Conservation (phyloP, 2,797 vertebrate species). For the Danio aesculapii region DNA sequence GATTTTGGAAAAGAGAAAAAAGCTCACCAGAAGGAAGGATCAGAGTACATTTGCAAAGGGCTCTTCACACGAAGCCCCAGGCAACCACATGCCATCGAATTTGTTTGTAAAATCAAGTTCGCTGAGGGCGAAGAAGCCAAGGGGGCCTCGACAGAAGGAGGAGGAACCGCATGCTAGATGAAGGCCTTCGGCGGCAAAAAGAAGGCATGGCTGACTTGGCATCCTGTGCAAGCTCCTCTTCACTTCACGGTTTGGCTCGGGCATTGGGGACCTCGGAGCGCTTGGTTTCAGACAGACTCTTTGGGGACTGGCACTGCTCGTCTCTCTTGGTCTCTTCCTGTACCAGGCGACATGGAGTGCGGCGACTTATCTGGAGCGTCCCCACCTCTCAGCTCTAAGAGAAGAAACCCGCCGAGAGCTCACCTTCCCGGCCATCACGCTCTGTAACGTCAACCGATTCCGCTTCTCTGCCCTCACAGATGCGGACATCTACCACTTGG, state of each 20-base stretch:
- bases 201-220: conserved; percentile 80
- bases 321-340: conserved; percentile 90
- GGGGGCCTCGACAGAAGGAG: conserved; percentile 92
- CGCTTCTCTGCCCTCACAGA: conserved; percentile 96
- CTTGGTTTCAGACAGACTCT: conserved; percentile 90
- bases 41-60: conserved; percentile 66
- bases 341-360: conserved; percentile 93
- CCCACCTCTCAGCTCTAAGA: conserved; percentile 90
- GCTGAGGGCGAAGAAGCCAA: conserved; percentile 96
- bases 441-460: conserved; percentile 99
- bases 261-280: conserved; percentile 85
- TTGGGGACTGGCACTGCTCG: conserved; percentile 93
- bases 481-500: conserved; percentile 97
- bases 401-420: conserved; percentile 90
- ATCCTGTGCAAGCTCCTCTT: conserved; percentile 92
- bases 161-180: conserved; percentile 91
- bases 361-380: conserved; percentile 93
- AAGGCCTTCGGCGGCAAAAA: conserved; percentile 81
- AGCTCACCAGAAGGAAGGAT: conserved; percentile 64
- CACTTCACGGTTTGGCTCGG: conserved; percentile 95
- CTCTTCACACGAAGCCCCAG: conserved; percentile 79
- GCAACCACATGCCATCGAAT: conserved; percentile 98
- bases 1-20: conserved; percentile 28
- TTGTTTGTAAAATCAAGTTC: conserved; percentile 99
- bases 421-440: conserved; percentile 95